Evolutionary conservation across 2,888 invertebrate genomes (phyloP), one percentile per base, ranked within the genome.

Genomic region (Macrosoma leucophasiata): DNA sequence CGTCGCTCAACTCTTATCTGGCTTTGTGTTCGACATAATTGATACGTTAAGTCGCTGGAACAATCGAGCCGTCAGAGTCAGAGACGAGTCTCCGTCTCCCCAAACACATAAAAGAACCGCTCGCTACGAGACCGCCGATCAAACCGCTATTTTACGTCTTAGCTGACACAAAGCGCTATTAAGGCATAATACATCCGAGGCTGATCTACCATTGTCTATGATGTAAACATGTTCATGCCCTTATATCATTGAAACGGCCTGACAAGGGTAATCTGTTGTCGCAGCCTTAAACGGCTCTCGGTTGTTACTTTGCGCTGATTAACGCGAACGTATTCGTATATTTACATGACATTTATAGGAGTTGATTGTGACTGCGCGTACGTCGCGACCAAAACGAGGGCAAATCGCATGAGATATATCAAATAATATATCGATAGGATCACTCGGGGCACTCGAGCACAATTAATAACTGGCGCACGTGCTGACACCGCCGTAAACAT

Each of bases 31-130:
- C 69, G 70, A 78, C 77, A 76, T 81, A 79, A 82, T 84, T 79
- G 82, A 81, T 82, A 79, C 74, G 78, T 79, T 76, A 81, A 79
- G 81, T 73, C 74, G 60, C 58, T 62, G 64, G 71, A 82, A 82
- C 81, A 81, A 81, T 82, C 75, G 69, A 46, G 39, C 64, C 69
- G 79, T 70, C 79, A 61, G 53, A 58, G 64, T 52, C 52, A 58
- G 38, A 51, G 67, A 66, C 69, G 68, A 59, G 22, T 29, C 14
- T 29, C 27, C 38, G 20, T 49, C 32, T 35, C 30, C 38, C 33
- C 33, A 33, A 39, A 43, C 32, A 40, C 9, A 51, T 49, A 48
- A 50, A 50, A 39, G 48, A 22, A 28, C 50, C 51, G 51, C 55
- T 45, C 44, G 46, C 50, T 42, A n/a, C 30, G 32, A 27, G 33